These are phyloP conservation scores for Zingel zingel DNA, from an alignment of 2,113 vertebrate species.

Conservation along the genomic window DNA sequence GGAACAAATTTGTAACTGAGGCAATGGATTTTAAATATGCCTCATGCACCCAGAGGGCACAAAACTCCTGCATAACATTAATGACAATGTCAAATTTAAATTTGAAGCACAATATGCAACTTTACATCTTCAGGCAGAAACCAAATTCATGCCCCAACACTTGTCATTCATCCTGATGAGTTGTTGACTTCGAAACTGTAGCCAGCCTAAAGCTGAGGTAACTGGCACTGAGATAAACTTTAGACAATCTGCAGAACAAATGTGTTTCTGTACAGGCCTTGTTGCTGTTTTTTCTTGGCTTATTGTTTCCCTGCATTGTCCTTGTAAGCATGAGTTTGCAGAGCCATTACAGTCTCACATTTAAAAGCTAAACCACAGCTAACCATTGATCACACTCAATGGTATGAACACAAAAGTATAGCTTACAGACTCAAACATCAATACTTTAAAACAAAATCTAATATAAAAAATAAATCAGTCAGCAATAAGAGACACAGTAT, in stretches of 20 bases:
- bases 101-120: slow-evolving; percentile 27
- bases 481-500: slow-evolving; percentile 4
- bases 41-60: background rate
- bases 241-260: slow-evolving; percentile 3
- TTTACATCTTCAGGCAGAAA: slow-evolving; percentile 23
- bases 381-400: background rate
- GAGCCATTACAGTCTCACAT: background rate
- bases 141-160: slow-evolving; percentile 20
- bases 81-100: slow-evolving; percentile 4
- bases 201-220: slow-evolving; percentile 14
- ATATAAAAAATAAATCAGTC: slow-evolving; percentile 7
- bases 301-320: background rate
- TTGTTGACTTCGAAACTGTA: slow-evolving; percentile 40
- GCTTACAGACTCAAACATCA: background rate
- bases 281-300: background rate
- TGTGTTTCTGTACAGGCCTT: background rate
- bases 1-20: background rate
- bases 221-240: background rate
- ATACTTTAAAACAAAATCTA: slow-evolving; percentile 11
- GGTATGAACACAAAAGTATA: background rate
- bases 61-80: background rate
- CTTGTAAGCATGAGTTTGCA: background rate
- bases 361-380: slow-evolving; percentile 1
- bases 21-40: background rate
- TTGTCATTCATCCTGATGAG: slow-evolving; percentile 50